Base-by-base conservation (phyloP, 2,797 vertebrate species). In the Aselliscus stoliczkanus region DNA sequence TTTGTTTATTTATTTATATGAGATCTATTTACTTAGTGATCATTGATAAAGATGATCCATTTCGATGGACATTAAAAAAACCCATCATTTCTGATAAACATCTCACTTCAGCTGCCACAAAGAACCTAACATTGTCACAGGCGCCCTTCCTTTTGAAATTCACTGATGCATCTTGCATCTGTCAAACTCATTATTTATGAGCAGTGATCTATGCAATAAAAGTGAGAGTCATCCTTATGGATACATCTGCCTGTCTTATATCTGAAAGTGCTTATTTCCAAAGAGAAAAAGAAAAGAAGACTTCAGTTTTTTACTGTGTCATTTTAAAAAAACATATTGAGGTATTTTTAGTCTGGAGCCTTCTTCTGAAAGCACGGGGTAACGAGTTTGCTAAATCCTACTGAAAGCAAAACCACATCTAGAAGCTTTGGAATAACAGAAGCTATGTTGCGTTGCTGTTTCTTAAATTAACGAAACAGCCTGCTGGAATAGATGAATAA, bases 111-210 rank as follows among this genome's bases (percentile, higher is more conserved):
- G 9, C 34, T 0, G 2, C 70, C 47, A 60, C 9, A 42, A 62
- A 90, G 17, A 7, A 0, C 3, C 0, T 15, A 60, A 77, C 31
- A 54, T 2, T 50, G 50, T 94, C 88, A 77, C 29, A 20, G 86
- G 56, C 94, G n/a, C 13, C 52, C 25, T 65, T 87, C 21, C 67
- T 72, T 90, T 47, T 17, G 31, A 95, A 91, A 73, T n/a, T 65
- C 81, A 27, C 47, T 23, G 62, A 64, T 39, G n/a, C 50, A 65
- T 82, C 77, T 94, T 58, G 50, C 58, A 60, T 69, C 25, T 64
- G 81, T 73, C 54, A 89, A 42, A 65, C 23, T 84, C 75, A 87
- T 93, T 95, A 95, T 75, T 91, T 75, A 88, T 67, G 29, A 94
- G 79, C 58, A 93, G 69, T 27, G 70, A 95, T 39, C 88, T 80